Evolutionary conservation across 2,888 invertebrate species (phyloP), one percentile per base, ranked within the genome.

Genomic region (Iphiclides podalirius): DNA sequence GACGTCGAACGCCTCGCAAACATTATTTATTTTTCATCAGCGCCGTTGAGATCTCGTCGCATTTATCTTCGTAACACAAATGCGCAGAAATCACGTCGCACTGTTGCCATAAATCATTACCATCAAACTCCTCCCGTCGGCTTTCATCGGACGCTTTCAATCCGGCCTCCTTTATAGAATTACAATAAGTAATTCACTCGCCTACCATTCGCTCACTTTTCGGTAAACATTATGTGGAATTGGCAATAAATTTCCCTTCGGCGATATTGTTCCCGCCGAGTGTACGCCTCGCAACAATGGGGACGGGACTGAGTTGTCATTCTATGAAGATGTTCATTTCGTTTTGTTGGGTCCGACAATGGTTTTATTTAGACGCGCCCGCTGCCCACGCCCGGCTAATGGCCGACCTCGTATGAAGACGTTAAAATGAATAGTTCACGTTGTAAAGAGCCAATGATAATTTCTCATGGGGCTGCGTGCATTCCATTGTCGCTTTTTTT

Each of bases 341-440:
- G 72, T 80, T 83, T 86, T 86, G 85, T 87, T 83, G 70, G 70
- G 67, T 61, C 68, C 66, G 81, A 87, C 87, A 88, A 88, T 87
- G 83, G 86, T 84, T 86, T 85, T 88, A 86, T 88, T 86, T 85
- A 84, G 82, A 74, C 74, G 67, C 78, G 84, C 85, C 85, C 81
- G 78, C 85, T 86, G 81, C 87, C 88, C 87, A 87, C 87, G 85
- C 87, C 79, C 66, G 68, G 72, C 77, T 87, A 88, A 88, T 88
- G 82, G 87, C 68, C 67, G 75, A 80, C 73, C 79, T 84, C 85
- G 80, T 88, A 85, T 84, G 75, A 82, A 85, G 86, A 84, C 80
- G 79, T 87, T 79, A 83, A 83, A 84, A 79, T 79, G 82, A 84
- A 84, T 78, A 72, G 82, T 66, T 72, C 67, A 66, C 67, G 69